Conservation (phyloP, 2,888 invertebrate genomes). For the Cephus spinipes region DNA sequence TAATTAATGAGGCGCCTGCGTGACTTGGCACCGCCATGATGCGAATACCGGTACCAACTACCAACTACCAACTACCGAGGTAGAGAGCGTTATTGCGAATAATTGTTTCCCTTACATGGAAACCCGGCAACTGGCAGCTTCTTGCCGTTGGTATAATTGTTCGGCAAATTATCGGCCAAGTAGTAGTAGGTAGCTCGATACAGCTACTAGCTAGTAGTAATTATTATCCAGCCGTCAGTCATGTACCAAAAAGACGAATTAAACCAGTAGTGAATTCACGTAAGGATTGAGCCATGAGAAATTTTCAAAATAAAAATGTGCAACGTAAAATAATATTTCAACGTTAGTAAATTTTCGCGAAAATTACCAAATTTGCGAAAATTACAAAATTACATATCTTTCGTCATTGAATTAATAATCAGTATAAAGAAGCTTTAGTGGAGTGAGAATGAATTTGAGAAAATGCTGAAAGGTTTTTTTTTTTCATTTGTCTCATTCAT, state of each 20-base stretch:
- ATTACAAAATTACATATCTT: too few species aligned
- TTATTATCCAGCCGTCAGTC: neutral
- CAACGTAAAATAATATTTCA: too few species aligned
- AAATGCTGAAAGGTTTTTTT: neutral
- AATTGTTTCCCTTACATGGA: conserved; percentile 41
- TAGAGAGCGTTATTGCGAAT: conserved; percentile 26
- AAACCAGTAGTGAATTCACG: neutral
- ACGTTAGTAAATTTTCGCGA: too few species aligned
- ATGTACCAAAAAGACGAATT: neutral
- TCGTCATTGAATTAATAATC: neutral
- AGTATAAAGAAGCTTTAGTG: neutral
- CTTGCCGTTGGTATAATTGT: conserved; percentile 27
- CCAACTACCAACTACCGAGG: neutral
- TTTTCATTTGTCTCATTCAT: neutral
- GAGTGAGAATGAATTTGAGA: neutral
- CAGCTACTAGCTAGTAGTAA: neutral
- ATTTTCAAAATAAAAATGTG: neutral
- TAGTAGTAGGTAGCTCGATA: neutral
- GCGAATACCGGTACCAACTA: conserved; percentile 7
- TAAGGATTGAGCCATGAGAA: neutral
- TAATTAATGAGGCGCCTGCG: conserved; percentile 41
- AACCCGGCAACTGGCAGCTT: conserved; percentile 10
- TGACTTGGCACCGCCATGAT: conserved; percentile 23
- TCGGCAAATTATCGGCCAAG: conserved; percentile 28
- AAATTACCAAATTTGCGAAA: too few species aligned